Evolutionary conservation across 2,113 vertebrate species (phyloP), one percentile per base, ranked within the genome.

Genomic region (Origma solitaria): DNA sequence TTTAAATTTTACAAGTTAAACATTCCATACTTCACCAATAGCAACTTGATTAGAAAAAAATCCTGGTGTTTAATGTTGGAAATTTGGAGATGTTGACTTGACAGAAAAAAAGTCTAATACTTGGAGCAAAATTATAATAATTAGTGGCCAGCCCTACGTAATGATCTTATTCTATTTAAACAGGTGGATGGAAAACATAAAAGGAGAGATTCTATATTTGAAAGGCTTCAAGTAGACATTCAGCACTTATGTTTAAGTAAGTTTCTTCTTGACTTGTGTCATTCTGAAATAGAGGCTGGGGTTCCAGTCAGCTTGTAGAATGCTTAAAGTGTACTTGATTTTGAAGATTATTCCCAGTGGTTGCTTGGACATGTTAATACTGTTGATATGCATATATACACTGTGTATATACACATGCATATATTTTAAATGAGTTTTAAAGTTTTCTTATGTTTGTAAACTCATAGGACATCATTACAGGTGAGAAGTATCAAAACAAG

Each of bases 131-230:
- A 61, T 30, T 28, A 13, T 21, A 33, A 14, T 64, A 60, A 78
- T 40, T 65, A 68, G 28, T 56, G 31, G 42, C 28, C 33, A 54
- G 31, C n/a, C 56, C 21, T 84, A 17, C 33, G 8, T 73, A 88
- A 75, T 61, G 7, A 33, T 82, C 38, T 60, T 89, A 7, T 92
- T 95, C 51, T 95, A 1, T 96, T 96, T 88, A 19, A 80, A 44
- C 95, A 99, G 99, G 99, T 99, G 71, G 99, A 99, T 87, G 99
- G 99, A 70, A 99, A 99, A 96, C 98, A 99, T 94, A 98, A 97
- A 94, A 98, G 97, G 51, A 95, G 75, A 80, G 97, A 97, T 38
- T 98, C 98, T 27, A 7, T 97, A 35, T 99, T 99, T 97, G 98
- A 99, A 93, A 98, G 99, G 90, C 98, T 99, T 96, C 99, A 99